These are phyloP conservation scores for Thera britannica DNA, from an alignment of 2,888 invertebrate genomes.

Conservation along the genomic window DNA sequence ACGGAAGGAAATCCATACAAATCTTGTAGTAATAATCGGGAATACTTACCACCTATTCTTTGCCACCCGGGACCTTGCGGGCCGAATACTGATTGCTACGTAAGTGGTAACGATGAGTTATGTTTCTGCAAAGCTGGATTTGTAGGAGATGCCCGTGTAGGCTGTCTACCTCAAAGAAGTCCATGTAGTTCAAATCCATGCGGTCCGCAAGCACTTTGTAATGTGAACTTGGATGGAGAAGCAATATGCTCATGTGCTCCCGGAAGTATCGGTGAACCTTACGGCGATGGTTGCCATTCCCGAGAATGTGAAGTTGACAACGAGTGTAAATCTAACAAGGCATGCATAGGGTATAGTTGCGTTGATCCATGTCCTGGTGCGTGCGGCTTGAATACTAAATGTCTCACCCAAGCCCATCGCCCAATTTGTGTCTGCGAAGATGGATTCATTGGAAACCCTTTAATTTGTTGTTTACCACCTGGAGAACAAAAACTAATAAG, in stretches of 20 bases:
- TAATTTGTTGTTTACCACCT: constrained; percentile 88
- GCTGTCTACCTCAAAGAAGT: constrained; percentile 88
- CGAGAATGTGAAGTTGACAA: constrained; percentile 92
- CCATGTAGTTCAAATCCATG: constrained; percentile 93
- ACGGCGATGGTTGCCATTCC: constrained; percentile 90
- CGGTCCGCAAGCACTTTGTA: constrained; percentile 90
- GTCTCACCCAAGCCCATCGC: constrained; percentile 91
- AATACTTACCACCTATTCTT: constrained; percentile 83
- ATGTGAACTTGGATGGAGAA: constrained; percentile 87
- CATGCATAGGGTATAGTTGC: constrained; percentile 92
- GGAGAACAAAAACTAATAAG: constrained; percentile 83
- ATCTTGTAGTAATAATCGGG: constrained; percentile 86
- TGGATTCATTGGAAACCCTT: constrained; percentile 91
- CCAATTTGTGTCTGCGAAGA: constrained; percentile 91
- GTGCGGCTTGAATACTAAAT: constrained; percentile 90
- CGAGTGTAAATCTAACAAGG: constrained; percentile 89
- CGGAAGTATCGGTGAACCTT: constrained; percentile 91
- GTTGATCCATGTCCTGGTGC: constrained; percentile 92
- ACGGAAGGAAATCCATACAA: constrained; percentile 93
- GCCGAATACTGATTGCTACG: constrained; percentile 92
- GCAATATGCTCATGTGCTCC: constrained; percentile 90
- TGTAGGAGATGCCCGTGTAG: constrained; percentile 91
- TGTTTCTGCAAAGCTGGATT: constrained; percentile 92
- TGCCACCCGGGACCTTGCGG: constrained; percentile 94
- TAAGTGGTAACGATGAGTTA: constrained; percentile 91